Evolutionary conservation across 2,113 vertebrate genomes (phyloP), one percentile per base, ranked within the genome.

Genomic region (Gavialis gangeticus): DNA sequence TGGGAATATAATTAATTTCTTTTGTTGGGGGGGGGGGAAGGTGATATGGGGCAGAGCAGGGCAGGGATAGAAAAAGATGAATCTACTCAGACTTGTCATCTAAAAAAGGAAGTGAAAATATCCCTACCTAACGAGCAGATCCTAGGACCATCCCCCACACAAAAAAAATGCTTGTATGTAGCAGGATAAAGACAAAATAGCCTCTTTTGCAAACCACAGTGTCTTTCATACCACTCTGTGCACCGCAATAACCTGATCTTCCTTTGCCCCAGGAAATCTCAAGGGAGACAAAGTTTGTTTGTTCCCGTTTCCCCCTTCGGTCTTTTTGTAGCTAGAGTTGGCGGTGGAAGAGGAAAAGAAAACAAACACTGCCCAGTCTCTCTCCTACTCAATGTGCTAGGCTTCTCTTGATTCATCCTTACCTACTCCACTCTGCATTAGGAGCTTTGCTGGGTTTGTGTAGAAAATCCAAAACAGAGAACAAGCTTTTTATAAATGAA

Each of bases 1-100:
- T 88, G 90, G 87, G 79, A 90, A 95, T 73, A 59, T 69, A 75
- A 78, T 88, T 95, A n/a, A 80, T 91, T 88, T 92, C 77, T 27
- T 88, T 90, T 78, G 54, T 92, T 58, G 79, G 59, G 55, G 69
- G 60, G n/a, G 81, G 54, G 90, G 30, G 19, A 46, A 46, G 46
- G 46, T 46, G 46, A 46, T 9, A 46, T 9, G 46, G 46, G 46
- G 46, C 46, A 88, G 79, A 4, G 10, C 55, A 63, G 64, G 12
- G 69, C 6, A 46, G 6, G 22, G 12, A 5, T 19, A 46, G 22
- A 1, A 13, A 19, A 22, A 22, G 6, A 73, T 30, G 56, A 54
- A 66, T 63, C 56, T 66, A 17, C 30, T 22, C 69, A 57, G 59
- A 78, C 46, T 75, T 56, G 15, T 21, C 69, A 37, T 8, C 58